A percentile compares a stretch with the other conserved stretches of the same genome.
Conservation (phyloP, 2,888 invertebrate species). For the Miltochrista miniata region DNA sequence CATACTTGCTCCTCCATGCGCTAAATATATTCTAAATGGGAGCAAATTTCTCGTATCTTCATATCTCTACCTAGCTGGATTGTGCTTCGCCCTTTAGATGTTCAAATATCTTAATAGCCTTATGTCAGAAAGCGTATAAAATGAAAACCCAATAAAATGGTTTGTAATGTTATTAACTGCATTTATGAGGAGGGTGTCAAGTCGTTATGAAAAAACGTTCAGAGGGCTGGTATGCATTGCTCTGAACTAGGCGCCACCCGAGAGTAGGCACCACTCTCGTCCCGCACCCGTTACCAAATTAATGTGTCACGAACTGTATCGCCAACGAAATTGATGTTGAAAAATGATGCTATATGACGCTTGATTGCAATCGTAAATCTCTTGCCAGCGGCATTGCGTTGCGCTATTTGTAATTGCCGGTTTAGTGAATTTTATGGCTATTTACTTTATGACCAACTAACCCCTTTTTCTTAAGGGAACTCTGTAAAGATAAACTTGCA, state of each 20-base stretch:
- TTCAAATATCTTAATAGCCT: slow-evolving; percentile 21
- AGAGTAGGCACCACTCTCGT: slow-evolving; percentile 17
- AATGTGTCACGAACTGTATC: slow-evolving; percentile 63
- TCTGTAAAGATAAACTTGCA: slow-evolving; percentile 19
- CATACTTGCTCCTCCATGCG: too few species aligned
- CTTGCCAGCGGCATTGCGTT: slow-evolving; percentile 26
- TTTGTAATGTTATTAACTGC: slow-evolving; percentile 33
- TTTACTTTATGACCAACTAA: slow-evolving; percentile 14
- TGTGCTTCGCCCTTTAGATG: slow-evolving; percentile 6
- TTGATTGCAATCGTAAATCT: slow-evolving; percentile 65
- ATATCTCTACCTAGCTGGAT: not conserved
- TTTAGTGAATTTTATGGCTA: slow-evolving; percentile 23
- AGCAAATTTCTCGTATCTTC: too few species aligned
- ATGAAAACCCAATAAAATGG: slow-evolving; percentile 24
- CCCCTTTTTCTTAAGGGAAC: slow-evolving; percentile 15
- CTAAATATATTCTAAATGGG: too few species aligned
- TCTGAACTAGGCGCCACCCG: not conserved
- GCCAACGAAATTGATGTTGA: slow-evolving; percentile 60
- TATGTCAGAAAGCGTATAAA: slow-evolving; percentile 12
- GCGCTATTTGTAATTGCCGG: slow-evolving; percentile 32
- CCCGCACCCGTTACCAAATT: slow-evolving; percentile 60
- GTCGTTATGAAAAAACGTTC: slow-evolving; percentile 57
- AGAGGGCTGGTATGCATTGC: slow-evolving; percentile 13
- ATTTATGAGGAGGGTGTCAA: slow-evolving; percentile 18
- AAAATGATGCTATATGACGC: slow-evolving; percentile 59